Base-by-base conservation (phyloP, 1,140 invertebrate genomes). In the Trachymyrmex cornetzi region DNA sequence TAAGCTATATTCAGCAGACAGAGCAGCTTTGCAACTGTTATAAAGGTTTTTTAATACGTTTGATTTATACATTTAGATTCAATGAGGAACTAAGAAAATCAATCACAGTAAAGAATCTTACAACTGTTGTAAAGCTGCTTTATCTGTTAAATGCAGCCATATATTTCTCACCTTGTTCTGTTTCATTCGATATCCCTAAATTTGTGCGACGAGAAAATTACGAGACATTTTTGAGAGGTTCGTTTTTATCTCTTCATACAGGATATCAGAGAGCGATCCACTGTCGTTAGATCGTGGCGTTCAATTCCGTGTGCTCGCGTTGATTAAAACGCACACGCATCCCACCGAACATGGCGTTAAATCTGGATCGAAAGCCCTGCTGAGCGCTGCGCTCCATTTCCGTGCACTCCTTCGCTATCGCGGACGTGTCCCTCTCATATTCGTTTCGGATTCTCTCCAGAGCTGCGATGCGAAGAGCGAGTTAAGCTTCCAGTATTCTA, bases 381-480 rank as follows among this genome's bases (percentile, higher is more conserved):
- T 87, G 63, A 16, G 34, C 16, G 27, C 4, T 86, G 16, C 34
- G 85, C 16, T 69, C 74, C 53, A 84, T 30, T 88, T 93, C 84
- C 55, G 87, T 75, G 30, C 87, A 87, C 63, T 95, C 93, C 72
- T 87, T 90, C 67, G 74, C 55, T 85, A 82, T 24, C 22, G 87
- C 94, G 93, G 9, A 94, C 93, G 87, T 95, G 63, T 90, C 95
- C 4, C 91, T 94, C 53, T 96, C 94, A 67, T 96, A 95, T 71
- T 95, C 94, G 24, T 93, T 94, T 86, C 94, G 92, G 72, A 96
- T 93, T 64, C 94, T 93, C 80, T 96, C 95, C 81, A 96, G 89
- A 27, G 96, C 96, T 96, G 90, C 53, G 24, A 57, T 55, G 22
- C 50, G 53, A 71, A 81, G 66, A 87, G 30, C 50, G 30, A 80